Evolutionary conservation across 2,797 vertebrate genomes (phyloP).

Genomic region (Syngnathus acus): DNA sequence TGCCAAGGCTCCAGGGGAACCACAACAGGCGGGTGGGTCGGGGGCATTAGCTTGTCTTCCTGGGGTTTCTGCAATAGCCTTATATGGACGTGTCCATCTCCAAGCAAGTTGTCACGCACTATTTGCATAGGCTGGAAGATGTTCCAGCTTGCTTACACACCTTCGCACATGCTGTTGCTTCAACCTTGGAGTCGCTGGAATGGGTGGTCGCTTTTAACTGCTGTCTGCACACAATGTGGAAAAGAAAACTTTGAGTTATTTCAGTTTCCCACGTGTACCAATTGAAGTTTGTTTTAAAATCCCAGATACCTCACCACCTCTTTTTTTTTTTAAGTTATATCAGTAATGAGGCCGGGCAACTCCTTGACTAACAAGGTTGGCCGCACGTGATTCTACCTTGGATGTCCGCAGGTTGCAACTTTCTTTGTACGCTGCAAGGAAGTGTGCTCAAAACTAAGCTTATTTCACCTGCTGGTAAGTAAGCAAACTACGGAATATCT

Average conservation of each 20-base stretch:
- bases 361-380: neutral
- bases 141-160: conserved; percentile 32
- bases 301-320: neutral
- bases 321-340: neutral
- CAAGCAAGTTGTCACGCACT: conserved; percentile 16
- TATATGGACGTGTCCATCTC: conserved; percentile 38
- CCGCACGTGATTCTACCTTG: neutral
- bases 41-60: conserved; percentile 47
- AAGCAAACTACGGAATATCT: neutral
- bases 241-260: neutral
- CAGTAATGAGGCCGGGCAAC: neutral
- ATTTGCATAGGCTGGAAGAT: conserved; percentile 26
- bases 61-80: conserved; percentile 50
- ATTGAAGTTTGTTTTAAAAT: neutral
- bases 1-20: conserved; percentile 44
- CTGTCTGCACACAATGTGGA: neutral
- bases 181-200: conserved; percentile 26
- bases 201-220: conserved; percentile 13
- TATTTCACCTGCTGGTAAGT: neutral
- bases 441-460: neutral
- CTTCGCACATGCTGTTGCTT: conserved; percentile 40
- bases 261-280: neutral
- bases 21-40: conserved; percentile 10
- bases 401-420: neutral
- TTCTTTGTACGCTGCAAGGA: neutral